Evolutionary conservation across 1,140 invertebrate genomes (phyloP).

Genomic region (Zaprionus davidi): DNA sequence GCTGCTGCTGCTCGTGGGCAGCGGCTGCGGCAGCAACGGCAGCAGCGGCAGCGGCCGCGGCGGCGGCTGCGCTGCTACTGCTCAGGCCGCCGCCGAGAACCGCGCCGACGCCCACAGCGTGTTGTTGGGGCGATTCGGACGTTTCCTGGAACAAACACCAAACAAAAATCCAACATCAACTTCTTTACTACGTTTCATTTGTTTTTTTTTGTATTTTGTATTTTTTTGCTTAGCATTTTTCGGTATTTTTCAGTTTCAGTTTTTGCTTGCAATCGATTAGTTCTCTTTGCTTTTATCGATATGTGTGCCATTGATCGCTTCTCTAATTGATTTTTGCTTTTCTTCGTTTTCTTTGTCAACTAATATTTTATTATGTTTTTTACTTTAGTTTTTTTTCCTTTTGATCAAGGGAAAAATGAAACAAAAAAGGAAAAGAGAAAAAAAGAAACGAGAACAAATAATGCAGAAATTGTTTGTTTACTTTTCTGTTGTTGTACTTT

Average conservation of each 20-base stretch:
- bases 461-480: slow-evolving; percentile 54
- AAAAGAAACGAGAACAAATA: slow-evolving; percentile 35
- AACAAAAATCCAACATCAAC: slow-evolving; percentile 95
- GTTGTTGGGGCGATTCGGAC: slow-evolving; percentile 88
- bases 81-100: slow-evolving; percentile 83
- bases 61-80: slow-evolving; percentile 62
- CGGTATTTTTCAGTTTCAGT: slow-evolving; percentile 74
- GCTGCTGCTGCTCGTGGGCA: slow-evolving; percentile 51
- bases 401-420: slow-evolving; percentile 21
- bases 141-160: slow-evolving; percentile 96
- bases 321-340: slow-evolving; percentile 72
- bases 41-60: slow-evolving; percentile 40
- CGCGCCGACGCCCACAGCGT: slow-evolving; percentile 83
- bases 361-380: slow-evolving; percentile 32
- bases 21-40: slow-evolving; percentile 50
- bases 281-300: slow-evolving; percentile 48
- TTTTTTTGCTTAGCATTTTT: slow-evolving; percentile 55
- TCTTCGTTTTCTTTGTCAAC: slow-evolving; percentile 74
- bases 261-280: slow-evolving; percentile 77
- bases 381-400: slow-evolving; percentile 6
- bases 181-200: slow-evolving; percentile 88
- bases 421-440: slow-evolving; percentile 21
- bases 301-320: slow-evolving; percentile 52
- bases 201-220: slow-evolving; percentile 52
- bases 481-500: slow-evolving; percentile 51